These are phyloP conservation scores for Agrypnia vestita DNA, from an alignment of 1,140 invertebrate genomes.

Conservation along the genomic window DNA sequence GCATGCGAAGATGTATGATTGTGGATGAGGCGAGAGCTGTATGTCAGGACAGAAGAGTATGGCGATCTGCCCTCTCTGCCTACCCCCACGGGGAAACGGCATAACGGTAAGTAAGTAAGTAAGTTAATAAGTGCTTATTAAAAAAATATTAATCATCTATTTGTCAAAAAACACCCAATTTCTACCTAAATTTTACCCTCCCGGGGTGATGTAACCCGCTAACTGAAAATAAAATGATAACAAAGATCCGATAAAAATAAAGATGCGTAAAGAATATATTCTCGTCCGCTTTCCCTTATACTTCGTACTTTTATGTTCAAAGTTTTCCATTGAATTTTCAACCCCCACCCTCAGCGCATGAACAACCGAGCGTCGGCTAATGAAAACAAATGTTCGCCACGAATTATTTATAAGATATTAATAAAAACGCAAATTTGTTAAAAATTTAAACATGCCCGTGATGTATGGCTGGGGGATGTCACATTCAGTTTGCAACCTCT, in stretches of 20 bases:
- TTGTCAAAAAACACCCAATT: too few species aligned
- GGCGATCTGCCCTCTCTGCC: too few species aligned
- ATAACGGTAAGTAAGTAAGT: too few species aligned
- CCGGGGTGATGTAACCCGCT: too few species aligned
- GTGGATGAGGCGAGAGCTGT: too few species aligned
- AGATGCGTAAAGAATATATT: background rate
- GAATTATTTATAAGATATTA: slow-evolving; percentile 40
- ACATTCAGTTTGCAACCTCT: slow-evolving; percentile 30
- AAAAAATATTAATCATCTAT: too few species aligned
- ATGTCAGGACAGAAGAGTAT: too few species aligned
- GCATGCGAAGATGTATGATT: too few species aligned
- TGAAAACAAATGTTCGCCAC: slow-evolving; percentile 52
- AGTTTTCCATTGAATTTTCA: slow-evolving; percentile 51
- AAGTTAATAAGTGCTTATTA: too few species aligned
- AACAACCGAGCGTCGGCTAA: slow-evolving; percentile 45
- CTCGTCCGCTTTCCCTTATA: background rate
- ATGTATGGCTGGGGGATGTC: slow-evolving; percentile 24
- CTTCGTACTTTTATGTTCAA: slow-evolving; percentile 29
- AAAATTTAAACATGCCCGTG: slow-evolving; percentile 40
- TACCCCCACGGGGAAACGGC: too few species aligned
- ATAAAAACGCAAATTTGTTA: slow-evolving; percentile 43
- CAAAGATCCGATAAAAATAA: background rate
- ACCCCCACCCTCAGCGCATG: slow-evolving; percentile 27
- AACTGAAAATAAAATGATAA: too few species aligned
- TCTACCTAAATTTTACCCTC: too few species aligned